These are phyloP conservation scores for Isurus oxyrinchus DNA, from an alignment of 2,113 vertebrate genomes.

Conservation along the genomic window DNA sequence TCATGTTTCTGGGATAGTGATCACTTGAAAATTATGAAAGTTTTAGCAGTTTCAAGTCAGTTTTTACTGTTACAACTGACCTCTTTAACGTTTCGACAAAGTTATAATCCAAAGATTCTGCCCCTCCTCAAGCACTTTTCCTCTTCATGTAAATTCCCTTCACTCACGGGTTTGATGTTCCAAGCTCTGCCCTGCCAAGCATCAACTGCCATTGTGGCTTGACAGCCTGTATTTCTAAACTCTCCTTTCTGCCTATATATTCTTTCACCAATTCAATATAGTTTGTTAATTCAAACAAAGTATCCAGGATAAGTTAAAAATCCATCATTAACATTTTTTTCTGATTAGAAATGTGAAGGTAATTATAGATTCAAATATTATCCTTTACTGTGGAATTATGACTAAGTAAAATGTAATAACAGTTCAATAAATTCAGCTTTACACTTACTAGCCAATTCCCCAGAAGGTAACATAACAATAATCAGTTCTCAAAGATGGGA, in stretches of 20 bases:
- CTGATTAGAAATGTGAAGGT: not conserved
- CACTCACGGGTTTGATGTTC: not conserved
- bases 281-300: not conserved
- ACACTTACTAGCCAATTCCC: not conserved
- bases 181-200: not conserved
- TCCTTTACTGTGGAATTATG: not conserved
- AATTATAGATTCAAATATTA: not conserved
- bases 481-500: not conserved
- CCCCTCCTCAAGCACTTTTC: not conserved
- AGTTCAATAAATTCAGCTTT: not conserved
- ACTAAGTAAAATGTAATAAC: not conserved
- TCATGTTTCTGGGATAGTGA: too few relatives aligned
- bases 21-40: not conserved
- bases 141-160: not conserved
- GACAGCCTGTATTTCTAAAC: not conserved
- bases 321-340: too few relatives aligned
- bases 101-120: not conserved
- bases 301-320: too few relatives aligned
- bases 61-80: not conserved
- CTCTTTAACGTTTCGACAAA: not conserved
- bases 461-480: not conserved
- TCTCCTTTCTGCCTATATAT: not conserved
- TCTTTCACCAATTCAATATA: not conserved
- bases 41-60: not conserved
- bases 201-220: not conserved